Percentiles rank a stretch among this genome's conserved stretches.
Evolutionary conservation across 2,888 invertebrate genomes (phyloP).

Genomic region (Hydriomena furcata): DNA sequence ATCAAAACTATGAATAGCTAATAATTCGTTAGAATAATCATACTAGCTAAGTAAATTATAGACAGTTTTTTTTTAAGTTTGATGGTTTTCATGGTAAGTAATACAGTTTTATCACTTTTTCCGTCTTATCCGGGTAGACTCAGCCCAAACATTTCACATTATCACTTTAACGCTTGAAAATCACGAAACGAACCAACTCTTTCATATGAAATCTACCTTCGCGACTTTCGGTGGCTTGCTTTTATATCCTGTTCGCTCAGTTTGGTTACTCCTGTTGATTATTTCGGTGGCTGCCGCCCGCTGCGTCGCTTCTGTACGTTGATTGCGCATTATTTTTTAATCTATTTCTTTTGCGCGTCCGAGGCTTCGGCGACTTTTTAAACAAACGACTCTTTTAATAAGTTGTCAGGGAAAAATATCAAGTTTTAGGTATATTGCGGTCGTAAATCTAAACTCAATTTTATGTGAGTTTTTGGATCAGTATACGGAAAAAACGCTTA

Average conservation of each 20-base stretch:
- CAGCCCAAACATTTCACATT: too few species aligned
- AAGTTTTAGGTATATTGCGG: slow-evolving; percentile 16
- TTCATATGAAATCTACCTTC: slow-evolving; percentile 1
- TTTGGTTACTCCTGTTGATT: slow-evolving; percentile 76
- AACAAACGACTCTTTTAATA: slow-evolving; percentile 29
- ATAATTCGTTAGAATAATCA: too few species aligned
- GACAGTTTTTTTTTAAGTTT: too few species aligned
- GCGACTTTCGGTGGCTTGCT: slow-evolving; percentile 4
- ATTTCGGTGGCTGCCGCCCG: slow-evolving; percentile 74
- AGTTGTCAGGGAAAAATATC: slow-evolving; percentile 31
- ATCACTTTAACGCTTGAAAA: too few species aligned
- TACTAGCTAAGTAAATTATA: too few species aligned
- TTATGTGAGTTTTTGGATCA: too few species aligned
- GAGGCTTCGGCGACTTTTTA: slow-evolving; percentile 23
- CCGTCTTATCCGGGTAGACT: too few species aligned
- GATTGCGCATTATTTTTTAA: slow-evolving; percentile 61
- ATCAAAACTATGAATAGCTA: too few species aligned
- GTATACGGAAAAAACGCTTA: too few species aligned
- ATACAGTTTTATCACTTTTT: too few species aligned
- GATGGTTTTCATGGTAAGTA: too few species aligned
- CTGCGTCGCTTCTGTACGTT: slow-evolving; percentile 67
- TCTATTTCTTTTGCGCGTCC: slow-evolving; percentile 39
- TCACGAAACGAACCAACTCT: too few species aligned
- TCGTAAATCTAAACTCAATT: slow-evolving; percentile 10
- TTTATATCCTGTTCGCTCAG: slow-evolving; percentile 33